These are phyloP conservation scores for Amiota minor DNA, from an alignment of 2,888 invertebrate genomes.

Conservation along the genomic window DNA sequence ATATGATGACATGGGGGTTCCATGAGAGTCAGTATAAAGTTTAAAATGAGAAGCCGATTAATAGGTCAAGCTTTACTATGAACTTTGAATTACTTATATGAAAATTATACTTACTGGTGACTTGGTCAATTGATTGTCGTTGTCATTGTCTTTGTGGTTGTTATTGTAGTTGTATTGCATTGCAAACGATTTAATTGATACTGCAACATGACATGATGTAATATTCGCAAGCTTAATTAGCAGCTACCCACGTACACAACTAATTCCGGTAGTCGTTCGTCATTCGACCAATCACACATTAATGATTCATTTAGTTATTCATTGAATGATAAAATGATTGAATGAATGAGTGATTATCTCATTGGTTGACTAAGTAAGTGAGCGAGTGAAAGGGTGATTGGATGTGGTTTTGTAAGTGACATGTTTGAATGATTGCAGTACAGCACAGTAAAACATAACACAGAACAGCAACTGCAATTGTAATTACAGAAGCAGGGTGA, in stretches of 20 bases:
- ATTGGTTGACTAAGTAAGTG: not conserved
- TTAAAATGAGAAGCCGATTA: not conserved
- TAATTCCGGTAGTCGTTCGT: not conserved
- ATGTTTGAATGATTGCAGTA: no score
- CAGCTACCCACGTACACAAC: conserved; percentile 1
- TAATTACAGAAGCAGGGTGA: no score
- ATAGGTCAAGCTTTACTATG: not conserved
- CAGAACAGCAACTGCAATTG: no score
- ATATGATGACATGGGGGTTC: not conserved
- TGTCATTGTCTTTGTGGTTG: not conserved
- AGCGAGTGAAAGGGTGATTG: not conserved
- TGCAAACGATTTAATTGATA: conserved; percentile 6
- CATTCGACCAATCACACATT: no score
- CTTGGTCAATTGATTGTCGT: not conserved
- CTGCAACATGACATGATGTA: conserved; percentile 16
- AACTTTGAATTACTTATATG: conserved; percentile 20
- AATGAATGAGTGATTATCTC: no score
- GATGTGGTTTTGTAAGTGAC: no score
- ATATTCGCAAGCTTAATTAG: conserved; percentile 12
- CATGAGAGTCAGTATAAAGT: no score
- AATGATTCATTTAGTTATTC: no score
- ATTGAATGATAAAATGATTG: no score
- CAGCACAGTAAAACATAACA: no score
- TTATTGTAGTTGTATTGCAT: not conserved
- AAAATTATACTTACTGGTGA: conserved; percentile 24